Evolutionary conservation across 2,113 vertebrate genomes (phyloP), one percentile per base, ranked within the genome.

Genomic region (Zosterops borbonicus): DNA sequence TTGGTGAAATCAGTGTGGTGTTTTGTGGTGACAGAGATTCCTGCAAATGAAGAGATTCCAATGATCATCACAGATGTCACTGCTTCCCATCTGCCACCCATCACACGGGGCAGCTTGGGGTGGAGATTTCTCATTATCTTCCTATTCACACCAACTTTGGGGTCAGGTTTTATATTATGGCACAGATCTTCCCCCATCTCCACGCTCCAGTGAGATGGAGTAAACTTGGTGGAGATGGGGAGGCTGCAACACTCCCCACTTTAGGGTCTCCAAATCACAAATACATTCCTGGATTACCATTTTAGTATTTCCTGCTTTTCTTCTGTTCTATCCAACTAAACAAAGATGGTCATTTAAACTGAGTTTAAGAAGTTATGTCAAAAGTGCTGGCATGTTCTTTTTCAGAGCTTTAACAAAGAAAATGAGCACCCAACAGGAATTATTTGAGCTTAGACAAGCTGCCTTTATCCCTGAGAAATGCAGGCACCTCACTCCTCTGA

Each of bases 21-120:
- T 79, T 95, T 50, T 49, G 83, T 22, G 95, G 83, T 49, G 87
- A 93, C 76, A 93, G 68, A 70, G 75, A 42, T 71, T 42, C 96
- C 97, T 98, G 89, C 53, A 90, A 95, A 89, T 21, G 76, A 86
- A 91, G 67, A 89, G 63, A 89, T 28, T 12, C 22, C 41, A 33
- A 35, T 93, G 93, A 94, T n/a, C 24, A 25, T 21, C 31, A 82
- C 3, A 39, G 6, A 58, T 37, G 44, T 33, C 60, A 42, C 19
- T 5, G 17, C 41, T 69, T 18, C 55, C 37, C 67, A 39, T 62
- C 56, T 77, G 12, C 35, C 28, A 17, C 52, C 71, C 77, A 14
- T 20, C 92, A 62, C 21, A 9, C n/a, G 1, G 7, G 64, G 18
- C 71, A 89, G 16, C 31, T 78, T 78, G 29, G 29, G 50, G 5